A percentile compares a stretch with the other conserved stretches of the same genome.
Conservation (phyloP, 2,113 vertebrate species). For the Patagioenas fasciata region DNA sequence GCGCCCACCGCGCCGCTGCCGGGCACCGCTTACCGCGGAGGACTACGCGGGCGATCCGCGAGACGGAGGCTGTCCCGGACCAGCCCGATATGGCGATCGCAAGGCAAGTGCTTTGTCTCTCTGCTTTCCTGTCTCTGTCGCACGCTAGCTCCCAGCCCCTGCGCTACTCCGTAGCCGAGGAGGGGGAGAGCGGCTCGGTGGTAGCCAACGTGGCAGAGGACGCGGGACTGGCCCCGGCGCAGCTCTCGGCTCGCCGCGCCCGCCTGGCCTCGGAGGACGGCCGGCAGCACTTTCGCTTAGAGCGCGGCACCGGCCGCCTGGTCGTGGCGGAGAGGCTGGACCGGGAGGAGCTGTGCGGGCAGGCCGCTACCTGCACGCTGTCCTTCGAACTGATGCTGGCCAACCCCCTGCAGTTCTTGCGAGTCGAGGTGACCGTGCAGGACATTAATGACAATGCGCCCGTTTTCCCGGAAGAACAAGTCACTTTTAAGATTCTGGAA, state of each 20-base stretch:
- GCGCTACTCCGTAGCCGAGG: constrained; percentile 60
- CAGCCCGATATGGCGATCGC: no score
- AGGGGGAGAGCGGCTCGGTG: constrained; percentile 35
- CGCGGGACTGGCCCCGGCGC: constrained; percentile 72
- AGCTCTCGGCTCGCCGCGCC: constrained; percentile 75
- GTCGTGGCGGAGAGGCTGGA: constrained; percentile 68
- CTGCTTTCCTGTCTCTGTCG: no score
- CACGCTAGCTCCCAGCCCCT: not conserved
- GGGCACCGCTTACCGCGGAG: not conserved
- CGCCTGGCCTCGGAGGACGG: constrained; percentile 75
- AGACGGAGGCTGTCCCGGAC: no score
- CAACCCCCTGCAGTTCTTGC: constrained; percentile 69
- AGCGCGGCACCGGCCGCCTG: constrained; percentile 52
- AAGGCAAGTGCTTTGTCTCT: no score
- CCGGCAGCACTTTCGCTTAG: constrained; percentile 45
- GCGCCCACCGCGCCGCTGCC: not conserved
- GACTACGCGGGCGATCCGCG: no score
- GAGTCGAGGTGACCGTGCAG: constrained; percentile 45
- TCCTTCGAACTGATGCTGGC: constrained; percentile 75
- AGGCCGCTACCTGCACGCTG: not conserved
- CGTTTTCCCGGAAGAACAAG: no score
- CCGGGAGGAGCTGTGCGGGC: not conserved
- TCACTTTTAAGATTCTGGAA: no score
- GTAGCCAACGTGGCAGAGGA: constrained; percentile 74
- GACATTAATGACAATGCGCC: no score